phyloP scores from a whole-genome alignment of 2,888 invertebrate species.

The Steinernema hermaphroditum region DNA sequence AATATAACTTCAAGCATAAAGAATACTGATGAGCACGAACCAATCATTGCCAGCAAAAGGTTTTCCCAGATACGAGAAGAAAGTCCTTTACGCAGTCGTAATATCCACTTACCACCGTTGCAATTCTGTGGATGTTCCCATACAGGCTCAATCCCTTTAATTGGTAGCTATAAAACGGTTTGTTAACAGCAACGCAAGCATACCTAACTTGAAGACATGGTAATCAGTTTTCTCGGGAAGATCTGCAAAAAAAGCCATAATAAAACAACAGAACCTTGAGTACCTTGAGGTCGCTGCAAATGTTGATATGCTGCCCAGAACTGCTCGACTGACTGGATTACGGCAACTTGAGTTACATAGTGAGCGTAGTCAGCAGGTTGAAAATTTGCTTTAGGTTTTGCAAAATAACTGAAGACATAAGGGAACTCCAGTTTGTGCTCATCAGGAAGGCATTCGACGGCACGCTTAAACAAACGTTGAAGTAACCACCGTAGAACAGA shows the following conservation, averaged over 20 bases:
- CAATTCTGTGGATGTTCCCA: slow-evolving; percentile 98
- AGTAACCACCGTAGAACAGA: neutral
- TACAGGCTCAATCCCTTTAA: slow-evolving; percentile 85
- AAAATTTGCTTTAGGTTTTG: slow-evolving; percentile 62
- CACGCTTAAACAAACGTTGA: slow-evolving; percentile 17
- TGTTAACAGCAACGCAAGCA: too few species aligned
- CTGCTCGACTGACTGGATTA: slow-evolving; percentile 46
- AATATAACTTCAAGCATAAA: neutral
- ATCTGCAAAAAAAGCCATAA: slow-evolving; percentile 68
- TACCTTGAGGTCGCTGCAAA: slow-evolving; percentile 80
- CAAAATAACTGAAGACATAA: slow-evolving; percentile 62
- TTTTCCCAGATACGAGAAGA: slow-evolving; percentile 98
- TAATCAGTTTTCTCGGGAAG: slow-evolving; percentile 87
- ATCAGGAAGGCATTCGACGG: slow-evolving; percentile 23
- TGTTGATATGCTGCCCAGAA: slow-evolving; percentile 96
- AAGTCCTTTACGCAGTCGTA: slow-evolving; percentile 84
- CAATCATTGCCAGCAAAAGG: slow-evolving; percentile 93
- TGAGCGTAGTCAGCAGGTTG: slow-evolving; percentile 61
- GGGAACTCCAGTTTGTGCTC: slow-evolving; percentile 61
- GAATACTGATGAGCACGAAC: slow-evolving; percentile 69
- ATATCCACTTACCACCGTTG: slow-evolving; percentile 96
- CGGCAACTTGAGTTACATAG: slow-evolving; percentile 35
- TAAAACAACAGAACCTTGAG: neutral
- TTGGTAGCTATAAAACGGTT: too few species aligned
- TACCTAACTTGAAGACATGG: slow-evolving; percentile 88